Conservation (phyloP, 1,140 invertebrate genomes). For the Cotesia typhae region DNA sequence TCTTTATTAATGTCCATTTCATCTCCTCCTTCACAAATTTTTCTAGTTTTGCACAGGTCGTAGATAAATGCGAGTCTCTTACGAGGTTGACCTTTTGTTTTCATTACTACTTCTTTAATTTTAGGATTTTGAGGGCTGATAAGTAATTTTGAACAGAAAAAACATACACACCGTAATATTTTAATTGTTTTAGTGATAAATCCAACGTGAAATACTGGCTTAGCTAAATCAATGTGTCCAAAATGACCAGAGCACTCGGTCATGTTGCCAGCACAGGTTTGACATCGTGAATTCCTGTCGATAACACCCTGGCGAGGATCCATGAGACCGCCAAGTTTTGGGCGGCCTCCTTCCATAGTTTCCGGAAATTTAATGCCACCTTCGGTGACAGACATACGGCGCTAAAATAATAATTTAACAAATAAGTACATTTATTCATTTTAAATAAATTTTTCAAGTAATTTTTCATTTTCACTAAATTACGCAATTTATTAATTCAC, state of each 20-base stretch:
- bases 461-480: neutral
- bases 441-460: neutral
- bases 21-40: constrained; percentile 98
- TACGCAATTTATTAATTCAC: neutral
- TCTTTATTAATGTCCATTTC: constrained; percentile 93
- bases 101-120: constrained; percentile 96
- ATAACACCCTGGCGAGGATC: constrained; percentile 98
- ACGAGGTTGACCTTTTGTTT: constrained; percentile 95
- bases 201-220: constrained; percentile 98
- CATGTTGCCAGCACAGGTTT: constrained; percentile 98
- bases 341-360: constrained; percentile 97
- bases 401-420: constrained; percentile 69
- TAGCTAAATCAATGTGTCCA: constrained; percentile 98
- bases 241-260: constrained; percentile 99
- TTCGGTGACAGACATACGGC: constrained; percentile 97
- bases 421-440: constrained; percentile 13
- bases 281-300: constrained; percentile 91
- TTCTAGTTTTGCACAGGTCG: constrained; percentile 97
- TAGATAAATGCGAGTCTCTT: constrained; percentile 96
- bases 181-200: constrained; percentile 98
- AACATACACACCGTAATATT: constrained; percentile 95
- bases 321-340: constrained; percentile 98
- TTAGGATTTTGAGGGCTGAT: constrained; percentile 94
- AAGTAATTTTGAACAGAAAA: constrained; percentile 95
- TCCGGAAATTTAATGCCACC: constrained; percentile 96